Conservation (phyloP, 2,797 vertebrate species). For the Catostomus latipinnis region DNA sequence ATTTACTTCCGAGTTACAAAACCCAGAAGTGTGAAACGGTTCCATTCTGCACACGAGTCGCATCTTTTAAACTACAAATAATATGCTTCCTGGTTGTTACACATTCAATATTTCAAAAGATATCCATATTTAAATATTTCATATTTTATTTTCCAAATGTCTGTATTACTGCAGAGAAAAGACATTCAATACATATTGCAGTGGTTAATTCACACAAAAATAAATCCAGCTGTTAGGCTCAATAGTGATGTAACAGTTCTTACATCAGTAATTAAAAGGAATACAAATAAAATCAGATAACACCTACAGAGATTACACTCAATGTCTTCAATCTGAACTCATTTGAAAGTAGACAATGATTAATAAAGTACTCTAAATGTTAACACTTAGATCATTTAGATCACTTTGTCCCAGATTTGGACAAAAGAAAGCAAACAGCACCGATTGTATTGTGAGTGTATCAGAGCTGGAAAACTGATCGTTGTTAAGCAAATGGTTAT, state of each 20-base stretch:
- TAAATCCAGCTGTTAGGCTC: conserved; percentile 8
- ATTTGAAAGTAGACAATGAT: conserved; percentile 11
- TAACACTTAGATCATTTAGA: conserved; percentile 16
- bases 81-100: no score
- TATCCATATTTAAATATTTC: background rate
- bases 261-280: conserved; percentile 12
- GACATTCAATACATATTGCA: conserved; percentile 34
- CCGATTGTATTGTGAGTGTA: background rate
- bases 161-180: conserved; percentile 16
- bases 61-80: no score
- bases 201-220: conserved; percentile 36
- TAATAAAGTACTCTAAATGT: background rate
- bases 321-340: background rate
- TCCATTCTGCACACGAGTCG: no score
- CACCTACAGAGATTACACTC: background rate
- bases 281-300: background rate
- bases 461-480: no score
- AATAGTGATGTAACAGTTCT: background rate
- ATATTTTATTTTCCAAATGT: conserved; percentile 54
- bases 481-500: background rate
- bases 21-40: no score
- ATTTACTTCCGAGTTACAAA: no score
- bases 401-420: background rate
- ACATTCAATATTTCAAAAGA: background rate
- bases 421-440: background rate